Conservation (phyloP, 2,888 invertebrate species). For the Leptarthrus brevirostris region DNA sequence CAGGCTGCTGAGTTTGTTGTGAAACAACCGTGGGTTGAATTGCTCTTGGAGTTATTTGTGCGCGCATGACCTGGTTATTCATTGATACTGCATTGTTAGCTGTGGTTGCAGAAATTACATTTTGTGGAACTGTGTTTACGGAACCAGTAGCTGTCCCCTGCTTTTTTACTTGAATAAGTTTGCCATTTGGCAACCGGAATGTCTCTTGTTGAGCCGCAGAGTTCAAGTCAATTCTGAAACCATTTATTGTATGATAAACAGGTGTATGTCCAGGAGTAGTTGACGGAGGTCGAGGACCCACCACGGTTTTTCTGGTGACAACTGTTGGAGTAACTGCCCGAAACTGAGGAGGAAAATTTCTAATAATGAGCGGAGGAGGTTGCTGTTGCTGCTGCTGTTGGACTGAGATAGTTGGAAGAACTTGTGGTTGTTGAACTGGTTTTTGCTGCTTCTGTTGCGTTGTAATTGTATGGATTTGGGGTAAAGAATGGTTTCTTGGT, state of each 20-base stretch:
- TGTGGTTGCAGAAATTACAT: constrained; percentile 49
- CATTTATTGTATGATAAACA: constrained; percentile 66
- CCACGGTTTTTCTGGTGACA: constrained; percentile 46
- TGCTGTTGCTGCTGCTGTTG: not conserved
- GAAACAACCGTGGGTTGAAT: constrained; percentile 50
- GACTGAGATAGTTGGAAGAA: not conserved
- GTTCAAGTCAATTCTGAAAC: constrained; percentile 67
- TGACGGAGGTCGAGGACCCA: constrained; percentile 54
- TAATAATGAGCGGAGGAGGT: constrained; percentile 63
- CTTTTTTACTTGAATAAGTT: constrained; percentile 66
- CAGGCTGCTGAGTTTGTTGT: constrained; percentile 49
- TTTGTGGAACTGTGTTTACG: not conserved
- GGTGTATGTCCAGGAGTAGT: constrained; percentile 57
- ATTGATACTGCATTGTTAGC: constrained; percentile 49
- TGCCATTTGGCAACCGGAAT: constrained; percentile 66
- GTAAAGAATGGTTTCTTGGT: not conserved
- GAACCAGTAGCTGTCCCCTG: constrained; percentile 57
- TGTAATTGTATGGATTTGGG: constrained; percentile 1
- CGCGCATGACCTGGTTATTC: constrained; percentile 36
- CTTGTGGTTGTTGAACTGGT: not conserved
- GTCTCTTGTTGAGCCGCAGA: constrained; percentile 67
- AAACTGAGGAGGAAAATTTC: constrained; percentile 61
- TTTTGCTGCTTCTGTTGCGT: not conserved
- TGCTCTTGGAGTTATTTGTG: constrained; percentile 39
- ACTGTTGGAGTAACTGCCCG: constrained; percentile 57